Conservation (phyloP, 2,113 vertebrate species). For the Echinops telfairi region DNA sequence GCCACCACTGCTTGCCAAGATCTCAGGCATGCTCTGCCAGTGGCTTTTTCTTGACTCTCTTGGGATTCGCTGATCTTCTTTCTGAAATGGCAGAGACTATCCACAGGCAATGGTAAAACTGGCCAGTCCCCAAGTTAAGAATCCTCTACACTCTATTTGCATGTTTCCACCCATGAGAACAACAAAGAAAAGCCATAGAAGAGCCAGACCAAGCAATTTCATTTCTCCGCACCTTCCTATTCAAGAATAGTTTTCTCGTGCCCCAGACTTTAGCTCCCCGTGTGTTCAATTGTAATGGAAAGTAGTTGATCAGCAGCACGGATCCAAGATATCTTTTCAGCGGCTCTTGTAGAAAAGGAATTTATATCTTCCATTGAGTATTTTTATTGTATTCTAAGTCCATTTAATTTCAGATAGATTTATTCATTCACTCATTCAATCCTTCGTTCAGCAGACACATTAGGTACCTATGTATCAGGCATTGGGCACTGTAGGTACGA, state of each 20-base stretch:
- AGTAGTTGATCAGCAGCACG: background rate
- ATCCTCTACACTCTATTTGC: no score
- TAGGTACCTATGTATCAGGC: background rate
- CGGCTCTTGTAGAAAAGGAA: background rate
- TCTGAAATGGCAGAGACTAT: no score
- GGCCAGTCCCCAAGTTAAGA: no score
- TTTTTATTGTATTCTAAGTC: background rate
- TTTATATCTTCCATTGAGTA: background rate
- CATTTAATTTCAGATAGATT: background rate
- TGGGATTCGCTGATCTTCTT: no score
- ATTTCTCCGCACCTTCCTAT: background rate
- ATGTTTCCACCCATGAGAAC: no score
- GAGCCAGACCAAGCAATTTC: no score
- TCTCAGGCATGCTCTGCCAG: no score
- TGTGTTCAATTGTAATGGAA: constrained; percentile 31
- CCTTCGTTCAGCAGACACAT: background rate
- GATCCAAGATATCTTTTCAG: background rate
- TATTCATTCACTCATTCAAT: background rate
- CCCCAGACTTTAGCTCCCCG: constrained; percentile 4
- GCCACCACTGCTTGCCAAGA: no score
- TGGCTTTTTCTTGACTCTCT: no score
- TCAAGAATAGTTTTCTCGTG: constrained; percentile 10
- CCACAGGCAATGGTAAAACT: no score
- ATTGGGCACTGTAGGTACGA: no score
- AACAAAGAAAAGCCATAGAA: no score